phyloP scores from a whole-genome alignment of 2,113 vertebrate species.

The Pontoporia blainvillei region DNA sequence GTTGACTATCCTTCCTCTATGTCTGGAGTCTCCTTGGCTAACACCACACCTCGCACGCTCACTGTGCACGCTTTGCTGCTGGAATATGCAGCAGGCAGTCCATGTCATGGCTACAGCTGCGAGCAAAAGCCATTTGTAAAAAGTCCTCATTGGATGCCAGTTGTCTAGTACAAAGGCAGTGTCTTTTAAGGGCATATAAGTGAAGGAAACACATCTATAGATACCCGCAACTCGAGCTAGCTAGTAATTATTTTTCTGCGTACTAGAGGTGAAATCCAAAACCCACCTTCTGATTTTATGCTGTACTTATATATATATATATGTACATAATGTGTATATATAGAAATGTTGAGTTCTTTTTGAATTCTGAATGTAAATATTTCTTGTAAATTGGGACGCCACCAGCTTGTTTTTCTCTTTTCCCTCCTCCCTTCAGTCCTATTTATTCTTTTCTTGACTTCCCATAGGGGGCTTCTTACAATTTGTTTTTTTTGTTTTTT shows the following conservation, averaged over 20 bases:
- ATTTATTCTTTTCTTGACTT: slow-evolving; percentile 76
- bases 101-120: neutral
- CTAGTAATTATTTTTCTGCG: slow-evolving; percentile 34
- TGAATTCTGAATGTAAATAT: slow-evolving; percentile 80
- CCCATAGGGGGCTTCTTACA: slow-evolving; percentile 40
- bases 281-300: neutral
- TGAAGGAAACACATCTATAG: slow-evolving; percentile 48
- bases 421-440: slow-evolving; percentile 57
- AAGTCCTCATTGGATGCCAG: neutral
- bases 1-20: neutral
- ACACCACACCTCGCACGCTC: neutral
- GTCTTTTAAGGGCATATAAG: slow-evolving; percentile 9
- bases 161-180: neutral
- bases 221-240: slow-evolving; percentile 30
- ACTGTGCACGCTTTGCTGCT: neutral
- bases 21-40: neutral
- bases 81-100: neutral
- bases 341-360: slow-evolving; percentile 74
- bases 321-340: slow-evolving; percentile 74
- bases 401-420: neutral
- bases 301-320: slow-evolving; percentile 60
- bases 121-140: neutral
- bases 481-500: neutral
- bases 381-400: slow-evolving; percentile 66
- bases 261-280: slow-evolving; percentile 46